phyloP scores from a whole-genome alignment of 1,140 invertebrate species.

The Drosophila triauraria region DNA sequence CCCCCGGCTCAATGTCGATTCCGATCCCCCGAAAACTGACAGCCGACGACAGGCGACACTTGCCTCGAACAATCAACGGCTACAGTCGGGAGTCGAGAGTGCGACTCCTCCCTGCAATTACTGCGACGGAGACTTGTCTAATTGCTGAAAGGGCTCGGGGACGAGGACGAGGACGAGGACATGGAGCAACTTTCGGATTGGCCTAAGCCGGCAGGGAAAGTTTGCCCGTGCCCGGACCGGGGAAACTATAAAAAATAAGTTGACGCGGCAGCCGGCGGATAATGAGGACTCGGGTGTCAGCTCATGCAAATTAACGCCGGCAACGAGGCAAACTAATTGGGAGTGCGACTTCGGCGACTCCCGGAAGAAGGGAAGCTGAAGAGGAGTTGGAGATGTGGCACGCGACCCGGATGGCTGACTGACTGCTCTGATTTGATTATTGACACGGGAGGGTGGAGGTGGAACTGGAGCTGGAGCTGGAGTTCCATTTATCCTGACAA shows the following conservation, averaged over 20 bases:
- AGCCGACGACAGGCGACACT: conserved; percentile 11
- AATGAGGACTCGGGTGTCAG: conserved; percentile 65
- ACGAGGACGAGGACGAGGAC: not conserved
- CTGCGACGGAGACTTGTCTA: conserved; percentile 74
- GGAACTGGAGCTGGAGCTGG: not conserved
- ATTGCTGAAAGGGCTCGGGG: conserved; percentile 43
- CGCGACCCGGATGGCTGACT: conserved; percentile 28
- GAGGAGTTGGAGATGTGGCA: conserved; percentile 9
- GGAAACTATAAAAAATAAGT: conserved; percentile 47
- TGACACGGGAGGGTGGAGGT: not conserved
- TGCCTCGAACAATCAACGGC: conserved; percentile 62
- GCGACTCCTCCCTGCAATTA: conserved; percentile 64
- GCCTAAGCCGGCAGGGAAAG: conserved; percentile 16
- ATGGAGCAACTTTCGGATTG: conserved; percentile 25
- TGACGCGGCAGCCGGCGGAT: conserved; percentile 32
- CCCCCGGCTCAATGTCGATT: conserved; percentile 3
- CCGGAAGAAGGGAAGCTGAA: not conserved
- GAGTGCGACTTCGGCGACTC: not conserved
- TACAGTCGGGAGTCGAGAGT: conserved; percentile 31
- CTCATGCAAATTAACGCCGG: conserved; percentile 73
- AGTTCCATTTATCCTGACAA: conserved; percentile 19
- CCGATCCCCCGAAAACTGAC: conserved; percentile 1
- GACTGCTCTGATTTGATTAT: conserved; percentile 74
- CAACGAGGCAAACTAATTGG: conserved; percentile 63
- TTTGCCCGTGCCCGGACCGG: conserved; percentile 27